These are phyloP conservation scores for Glaucidium brasilianum DNA, from an alignment of 2,113 vertebrate species.

Conservation along the genomic window DNA sequence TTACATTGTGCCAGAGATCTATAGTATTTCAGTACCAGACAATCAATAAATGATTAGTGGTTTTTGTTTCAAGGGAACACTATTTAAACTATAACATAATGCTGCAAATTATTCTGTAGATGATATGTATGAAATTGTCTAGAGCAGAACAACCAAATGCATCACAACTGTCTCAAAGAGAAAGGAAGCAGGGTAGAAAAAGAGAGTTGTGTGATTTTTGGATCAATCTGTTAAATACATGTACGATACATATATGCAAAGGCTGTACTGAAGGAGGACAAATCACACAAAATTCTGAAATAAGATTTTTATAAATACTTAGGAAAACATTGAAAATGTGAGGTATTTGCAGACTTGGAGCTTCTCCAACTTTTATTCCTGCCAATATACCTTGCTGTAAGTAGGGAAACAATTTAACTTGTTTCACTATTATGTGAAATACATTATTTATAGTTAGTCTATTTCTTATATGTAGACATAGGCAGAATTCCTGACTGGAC, in stretches of 20 bases:
- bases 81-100: background rate
- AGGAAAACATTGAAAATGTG: background rate
- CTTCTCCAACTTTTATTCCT: background rate
- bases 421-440: background rate
- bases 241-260: background rate
- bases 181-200: background rate
- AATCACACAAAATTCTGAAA: background rate
- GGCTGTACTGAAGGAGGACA: background rate
- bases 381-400: background rate
- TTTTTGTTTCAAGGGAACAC: background rate
- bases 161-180: background rate
- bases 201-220: background rate
- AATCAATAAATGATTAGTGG: background rate
- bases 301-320: background rate
- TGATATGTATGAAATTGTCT: background rate
- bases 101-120: conserved; percentile 14
- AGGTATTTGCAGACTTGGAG: background rate
- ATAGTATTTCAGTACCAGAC: background rate
- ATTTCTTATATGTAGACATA: background rate
- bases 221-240: background rate
- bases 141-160: background rate
- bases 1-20: conserved; percentile 30
- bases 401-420: background rate
- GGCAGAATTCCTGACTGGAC: background rate
- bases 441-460: background rate